These are phyloP conservation scores for Listronotus bonariensis DNA, from an alignment of 1,140 invertebrate genomes.

Conservation along the genomic window DNA sequence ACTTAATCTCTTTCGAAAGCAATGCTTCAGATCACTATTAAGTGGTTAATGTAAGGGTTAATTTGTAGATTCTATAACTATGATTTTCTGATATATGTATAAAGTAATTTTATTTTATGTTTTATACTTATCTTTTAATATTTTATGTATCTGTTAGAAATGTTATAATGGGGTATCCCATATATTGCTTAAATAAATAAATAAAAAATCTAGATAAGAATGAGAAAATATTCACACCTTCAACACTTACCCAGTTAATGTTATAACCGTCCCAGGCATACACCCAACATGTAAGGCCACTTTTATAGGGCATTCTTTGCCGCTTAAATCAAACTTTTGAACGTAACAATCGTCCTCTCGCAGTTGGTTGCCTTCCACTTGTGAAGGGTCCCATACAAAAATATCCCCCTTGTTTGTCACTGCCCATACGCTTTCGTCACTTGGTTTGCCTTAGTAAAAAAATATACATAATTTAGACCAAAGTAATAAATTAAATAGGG, in stretches of 20 bases:
- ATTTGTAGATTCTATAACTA: too few species aligned
- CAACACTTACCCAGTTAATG: constrained; percentile 62
- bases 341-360: constrained; percentile 57
- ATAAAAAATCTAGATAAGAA: too few species aligned
- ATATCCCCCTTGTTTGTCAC: constrained; percentile 80
- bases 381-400: constrained; percentile 74
- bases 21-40: too few species aligned
- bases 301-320: constrained; percentile 69
- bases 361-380: constrained; percentile 56
- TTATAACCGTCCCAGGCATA: constrained; percentile 66
- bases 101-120: too few species aligned
- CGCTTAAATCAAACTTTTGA: constrained; percentile 72
- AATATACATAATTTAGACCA: not conserved
- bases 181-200: too few species aligned
- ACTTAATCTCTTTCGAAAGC: too few species aligned
- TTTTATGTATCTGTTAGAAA: too few species aligned
- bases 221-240: too few species aligned
- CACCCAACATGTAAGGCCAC: constrained; percentile 62
- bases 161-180: too few species aligned
- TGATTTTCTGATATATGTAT: too few species aligned
- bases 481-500: constrained; percentile 5
- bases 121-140: too few species aligned
- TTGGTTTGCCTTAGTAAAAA: constrained; percentile 61
- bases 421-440: constrained; percentile 74
- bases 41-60: too few species aligned